Evolutionary conservation across 1,140 invertebrate species (phyloP), one percentile per base, ranked within the genome.

Genomic region (Drosophila erecta): DNA sequence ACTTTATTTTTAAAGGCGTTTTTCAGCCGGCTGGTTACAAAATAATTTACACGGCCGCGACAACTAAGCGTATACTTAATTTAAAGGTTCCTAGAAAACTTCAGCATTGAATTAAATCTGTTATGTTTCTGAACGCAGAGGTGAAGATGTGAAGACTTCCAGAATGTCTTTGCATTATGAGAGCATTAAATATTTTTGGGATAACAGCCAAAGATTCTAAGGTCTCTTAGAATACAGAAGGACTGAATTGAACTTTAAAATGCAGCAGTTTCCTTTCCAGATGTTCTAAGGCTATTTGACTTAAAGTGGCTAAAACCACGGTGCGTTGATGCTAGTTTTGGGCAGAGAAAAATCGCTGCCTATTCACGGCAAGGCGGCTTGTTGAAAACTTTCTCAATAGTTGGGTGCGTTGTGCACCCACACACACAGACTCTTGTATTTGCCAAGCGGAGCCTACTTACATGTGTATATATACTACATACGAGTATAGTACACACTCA

Each of bases 321-420:
- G 22, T 24, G 22, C 44, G 12, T 14, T 3, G 20, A 8, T 50
- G 27, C 27, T 17, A 17, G 3, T 50, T 56, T 61, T 22, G 46
- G 49, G 35, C 10, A 22, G 41, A 44, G 41, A 7, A 20, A 43
- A 41, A 20, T 20, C 17, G 15, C 41, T 44, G 41, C 41, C 17
- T 44, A 44, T 44, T 22, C 10, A 17, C 41, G 41, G 10, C 41
- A 17, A 49, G 40, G 35, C 7, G 20, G 22, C 66, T 70, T 17
- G 75, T 77, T 77, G 64, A 77, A 77, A 78, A 78, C 75, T 77
- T 78, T 44, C 74, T 77, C 74, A 57, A 77, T 77, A 71, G 74
- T 77, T 78, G 46, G 37, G 65, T 70, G 55, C 30, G 17, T 60
- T 60, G 70, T 81, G 60, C 37, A 70, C 27, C 7, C 27, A 30